Evolutionary conservation across 2,797 vertebrate genomes (phyloP).

Genomic region (Melanotaenia trifasciata): DNA sequence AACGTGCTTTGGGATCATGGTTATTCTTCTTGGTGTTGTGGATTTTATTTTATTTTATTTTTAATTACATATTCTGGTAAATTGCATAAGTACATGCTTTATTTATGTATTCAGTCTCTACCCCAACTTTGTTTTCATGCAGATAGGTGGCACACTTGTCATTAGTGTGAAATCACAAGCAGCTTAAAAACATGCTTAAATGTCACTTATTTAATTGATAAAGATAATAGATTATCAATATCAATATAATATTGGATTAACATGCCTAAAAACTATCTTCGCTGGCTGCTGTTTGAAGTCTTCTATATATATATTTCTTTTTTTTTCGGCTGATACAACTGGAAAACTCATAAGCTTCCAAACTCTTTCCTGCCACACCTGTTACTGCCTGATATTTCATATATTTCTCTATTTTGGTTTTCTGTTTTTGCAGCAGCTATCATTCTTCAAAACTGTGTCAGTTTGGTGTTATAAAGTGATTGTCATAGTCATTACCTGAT

Average conservation of each 20-base stretch:
- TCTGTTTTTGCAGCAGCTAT: background rate
- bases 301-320: too few species aligned
- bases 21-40: background rate
- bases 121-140: background rate
- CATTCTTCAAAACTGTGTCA: background rate
- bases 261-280: conserved; percentile 2
- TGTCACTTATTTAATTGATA: background rate
- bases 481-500: conserved; percentile 2
- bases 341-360: background rate
- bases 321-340: conserved; percentile 10
- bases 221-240: background rate
- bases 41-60: background rate
- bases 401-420: background rate
- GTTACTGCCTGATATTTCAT: conserved; percentile 1
- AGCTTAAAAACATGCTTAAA: background rate
- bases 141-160: conserved; percentile 4
- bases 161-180: background rate
- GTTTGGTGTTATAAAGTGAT: conserved; percentile 22
- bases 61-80: too few species aligned
- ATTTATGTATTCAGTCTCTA: too few species aligned
- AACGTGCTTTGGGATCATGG: too few species aligned
- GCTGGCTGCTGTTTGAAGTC: too few species aligned
- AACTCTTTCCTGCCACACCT: background rate
- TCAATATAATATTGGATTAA: background rate
- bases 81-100: background rate